Base-by-base conservation (phyloP, 2,113 vertebrate species). In the Ornithorhynchus anatinus region DNA sequence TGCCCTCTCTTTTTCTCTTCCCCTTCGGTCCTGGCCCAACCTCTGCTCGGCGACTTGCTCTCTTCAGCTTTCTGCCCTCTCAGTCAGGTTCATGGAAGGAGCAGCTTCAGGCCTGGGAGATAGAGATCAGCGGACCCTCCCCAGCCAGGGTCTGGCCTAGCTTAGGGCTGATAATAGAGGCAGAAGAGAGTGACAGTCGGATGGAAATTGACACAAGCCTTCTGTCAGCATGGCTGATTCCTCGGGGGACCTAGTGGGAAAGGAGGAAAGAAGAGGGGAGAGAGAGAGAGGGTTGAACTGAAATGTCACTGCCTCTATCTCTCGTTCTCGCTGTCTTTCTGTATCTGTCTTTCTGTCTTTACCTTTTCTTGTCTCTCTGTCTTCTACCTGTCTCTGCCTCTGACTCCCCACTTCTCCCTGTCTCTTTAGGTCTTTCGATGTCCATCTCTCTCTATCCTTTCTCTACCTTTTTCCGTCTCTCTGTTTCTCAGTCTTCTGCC, bases 281-380 rank as follows among this genome's bases (percentile, higher is more conserved):
- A 48, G 56, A 50, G 47, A 60, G 80, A 81, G 81, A 81, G 83
- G 83, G 80, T 58, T 56, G 74, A 94, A 92, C 89, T 87, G 89
- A 95, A 95, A 96, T 95, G 95, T 95, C 95, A 95, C 89, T 27
- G 62, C 60, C 53, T 81, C 92, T 92, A 94, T 89, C 90, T 81
- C 67, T 80, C 82, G 82, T 47, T 84, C 88, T 89, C 63, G 39
- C 67, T 57, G 7, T 70, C 74, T 80, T 63, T 77, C 65, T 65
- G 62, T 53, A n/a, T n/a, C 67, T 57, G 7, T 70, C 74, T 80
- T 63, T 77, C 65, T 65, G 62, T 53, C n/a, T n/a, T n/a, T n/a
- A n/a, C n/a, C 67, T 57, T 7, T 70, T 75, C 79, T n/a, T n/a
- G n/a, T n/a, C n/a, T n/a, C n/a, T n/a, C n/a, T n/a, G n/a, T n/a